A percentile compares a stretch with the other conserved stretches of the same genome.
Evolutionary conservation across 2,113 vertebrate genomes (phyloP).

Genomic region (Campylomormyrus numenius): DNA sequence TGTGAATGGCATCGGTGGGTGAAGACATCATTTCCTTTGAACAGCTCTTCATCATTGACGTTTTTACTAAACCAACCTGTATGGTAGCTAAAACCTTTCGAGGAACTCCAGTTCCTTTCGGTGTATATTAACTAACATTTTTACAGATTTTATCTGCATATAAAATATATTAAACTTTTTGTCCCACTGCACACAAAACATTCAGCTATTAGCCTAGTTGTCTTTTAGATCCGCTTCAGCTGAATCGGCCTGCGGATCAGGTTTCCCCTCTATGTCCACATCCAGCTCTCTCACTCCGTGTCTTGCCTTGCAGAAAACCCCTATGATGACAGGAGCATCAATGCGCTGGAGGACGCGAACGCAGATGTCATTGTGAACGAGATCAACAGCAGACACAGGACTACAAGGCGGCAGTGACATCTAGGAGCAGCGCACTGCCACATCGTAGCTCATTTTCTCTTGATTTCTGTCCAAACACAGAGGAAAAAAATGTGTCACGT

Average conservation of each 20-base stretch:
- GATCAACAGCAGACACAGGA: constrained; percentile 40
- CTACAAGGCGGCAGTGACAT: constrained; percentile 29
- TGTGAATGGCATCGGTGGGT: constrained; percentile 38
- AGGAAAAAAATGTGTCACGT: not conserved
- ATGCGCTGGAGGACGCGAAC: constrained; percentile 35
- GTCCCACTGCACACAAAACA: not conserved
- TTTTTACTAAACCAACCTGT: not conserved
- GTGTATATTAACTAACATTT: not conserved
- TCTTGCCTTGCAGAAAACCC: constrained; percentile 47
- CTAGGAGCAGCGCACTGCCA: not conserved
- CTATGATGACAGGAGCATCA: constrained; percentile 43
- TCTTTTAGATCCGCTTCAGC: not conserved
- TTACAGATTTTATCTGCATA: not conserved
- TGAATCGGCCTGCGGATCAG: not conserved
- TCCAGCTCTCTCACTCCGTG: not conserved
- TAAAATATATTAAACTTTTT: not conserved
- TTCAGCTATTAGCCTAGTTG: not conserved
- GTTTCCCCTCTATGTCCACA: not conserved
- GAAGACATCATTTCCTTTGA: not conserved
- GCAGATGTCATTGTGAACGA: constrained; percentile 59
- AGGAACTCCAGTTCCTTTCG: not conserved
- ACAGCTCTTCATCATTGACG: not conserved
- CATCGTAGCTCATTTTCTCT: not conserved
- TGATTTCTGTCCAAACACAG: not conserved
- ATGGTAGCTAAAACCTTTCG: not conserved